Evolutionary conservation across 2,113 vertebrate species (phyloP), one percentile per base, ranked within the genome.

Genomic region (Cottus gobio): DNA sequence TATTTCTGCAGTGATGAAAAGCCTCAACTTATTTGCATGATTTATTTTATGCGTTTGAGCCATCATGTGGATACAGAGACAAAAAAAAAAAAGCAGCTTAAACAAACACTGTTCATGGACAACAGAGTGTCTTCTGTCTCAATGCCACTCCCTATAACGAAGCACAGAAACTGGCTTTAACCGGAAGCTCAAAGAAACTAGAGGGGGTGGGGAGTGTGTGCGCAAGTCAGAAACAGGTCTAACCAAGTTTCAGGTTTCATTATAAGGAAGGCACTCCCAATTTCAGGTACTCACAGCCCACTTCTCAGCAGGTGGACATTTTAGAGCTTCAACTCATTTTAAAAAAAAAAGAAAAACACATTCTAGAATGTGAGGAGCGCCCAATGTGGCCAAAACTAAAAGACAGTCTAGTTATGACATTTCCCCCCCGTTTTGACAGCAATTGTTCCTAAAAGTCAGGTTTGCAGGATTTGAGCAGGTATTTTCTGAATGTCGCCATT

Each of bases 201-300:
- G 18, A 68, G 52, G 57, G 69, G 57, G 42, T 26, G 54, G 11
- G 77, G n/a, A 9, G 73, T 12, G 34, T 77, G 71, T 24, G 22
- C 67, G 82, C 64, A 30, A 73, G 71, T 42, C 50, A 83, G 61
- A 81, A 95, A 95, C 95, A 71, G 91, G 95, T 94, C 83, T 87
- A 46, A 94, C 94, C 79, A 86, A 93, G 90, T 90, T 70, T 93
- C 91, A 82, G 62, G 85, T 94, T 91, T 82, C 91, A 83, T 67
- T 30, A 20, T 26, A 34, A 36, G 39, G 50, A 70, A 60, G 87
- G 72, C 87, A 70, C 92, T 87, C 91, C 89, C 75, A 61, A 71
- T 75, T 75, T 69, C 79, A 77, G 68, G n/a, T 24, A 22, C 56
- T 76, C 20, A 7, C 66, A 31, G 26, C 0, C 48, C 3, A 31